phyloP scores from a whole-genome alignment of 35 echinoderm and acorn worm genomes.

The Ophioderma brevispina region DNA sequence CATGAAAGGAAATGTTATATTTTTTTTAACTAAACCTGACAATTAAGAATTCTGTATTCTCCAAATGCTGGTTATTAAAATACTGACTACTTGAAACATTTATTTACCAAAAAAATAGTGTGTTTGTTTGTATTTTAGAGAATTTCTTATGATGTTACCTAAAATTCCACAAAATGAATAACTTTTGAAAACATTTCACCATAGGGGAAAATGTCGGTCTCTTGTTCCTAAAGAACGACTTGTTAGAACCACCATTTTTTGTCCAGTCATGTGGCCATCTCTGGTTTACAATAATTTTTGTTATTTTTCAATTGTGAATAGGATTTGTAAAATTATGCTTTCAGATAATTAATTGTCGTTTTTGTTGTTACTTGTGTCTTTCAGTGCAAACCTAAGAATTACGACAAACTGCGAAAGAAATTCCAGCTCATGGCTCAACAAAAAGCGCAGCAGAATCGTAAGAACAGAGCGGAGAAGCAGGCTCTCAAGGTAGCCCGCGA shows the following conservation, averaged over 20 bases:
- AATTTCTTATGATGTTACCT: too few relatives aligned
- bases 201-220: too few relatives aligned
- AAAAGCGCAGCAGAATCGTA: slow-evolving; percentile 89
- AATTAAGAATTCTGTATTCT: too few relatives aligned
- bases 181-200: too few relatives aligned
- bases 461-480: slow-evolving; percentile 90
- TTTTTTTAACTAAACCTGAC: too few relatives aligned
- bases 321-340: too few relatives aligned
- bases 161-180: too few relatives aligned
- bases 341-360: background rate
- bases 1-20: too few relatives aligned
- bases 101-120: too few relatives aligned
- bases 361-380: slow-evolving; percentile 4
- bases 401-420: slow-evolving; percentile 97
- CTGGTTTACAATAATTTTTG: background rate
- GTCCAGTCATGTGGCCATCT: background rate
- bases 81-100: too few relatives aligned
- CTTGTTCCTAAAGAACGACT: background rate
- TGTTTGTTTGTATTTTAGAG: too few relatives aligned
- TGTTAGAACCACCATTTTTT: background rate
- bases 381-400: slow-evolving; percentile 99
- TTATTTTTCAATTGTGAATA: background rate
- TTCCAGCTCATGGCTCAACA: slow-evolving; percentile 96
- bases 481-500: slow-evolving; percentile 93
- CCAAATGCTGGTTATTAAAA: too few relatives aligned